phyloP scores from a whole-genome alignment of 2,113 vertebrate species.

The Haplotaxodon microlepis region DNA sequence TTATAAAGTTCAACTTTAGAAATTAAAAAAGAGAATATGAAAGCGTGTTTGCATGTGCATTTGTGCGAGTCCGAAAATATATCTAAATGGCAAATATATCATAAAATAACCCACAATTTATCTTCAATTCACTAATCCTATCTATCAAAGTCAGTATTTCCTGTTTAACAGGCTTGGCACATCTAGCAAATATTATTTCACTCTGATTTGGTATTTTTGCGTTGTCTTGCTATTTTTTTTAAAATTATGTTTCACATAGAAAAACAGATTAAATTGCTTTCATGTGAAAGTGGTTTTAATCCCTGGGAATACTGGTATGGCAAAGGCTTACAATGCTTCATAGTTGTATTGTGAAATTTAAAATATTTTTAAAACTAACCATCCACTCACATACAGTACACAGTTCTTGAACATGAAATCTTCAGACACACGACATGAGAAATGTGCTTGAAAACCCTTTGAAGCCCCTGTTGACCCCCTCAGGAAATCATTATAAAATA shows the following conservation, averaged over 20 bases:
- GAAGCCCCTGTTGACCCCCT: conserved; percentile 58
- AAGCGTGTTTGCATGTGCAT: conserved; percentile 70
- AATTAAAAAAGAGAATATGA: conserved; percentile 80
- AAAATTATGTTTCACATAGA: conserved; percentile 6
- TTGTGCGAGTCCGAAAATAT: conserved; percentile 46
- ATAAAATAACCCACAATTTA: conserved; percentile 41
- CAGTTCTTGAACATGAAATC: conserved; percentile 54
- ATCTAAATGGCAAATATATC: conserved; percentile 33
- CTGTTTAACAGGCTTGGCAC: conserved; percentile 62
- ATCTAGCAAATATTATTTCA: conserved; percentile 48
- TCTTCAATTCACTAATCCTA: neutral
- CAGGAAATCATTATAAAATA: conserved; percentile 40
- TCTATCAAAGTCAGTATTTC: conserved; percentile 34
- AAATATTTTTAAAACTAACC: conserved; percentile 45
- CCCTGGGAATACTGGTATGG: conserved; percentile 45
- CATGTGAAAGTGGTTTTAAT: conserved; percentile 34
- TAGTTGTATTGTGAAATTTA: conserved; percentile 32
- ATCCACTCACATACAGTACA: conserved; percentile 57
- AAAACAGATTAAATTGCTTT: conserved; percentile 33
- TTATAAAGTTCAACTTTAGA: conserved; percentile 75
- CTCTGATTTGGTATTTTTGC: conserved; percentile 46
- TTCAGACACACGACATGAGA: conserved; percentile 57
- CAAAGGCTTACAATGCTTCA: conserved; percentile 28
- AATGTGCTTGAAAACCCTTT: conserved; percentile 73
- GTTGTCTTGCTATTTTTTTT: conserved; percentile 12